Evolutionary conservation across 2,113 vertebrate species (phyloP).

Genomic region (Dascyllus trimaculatus): DNA sequence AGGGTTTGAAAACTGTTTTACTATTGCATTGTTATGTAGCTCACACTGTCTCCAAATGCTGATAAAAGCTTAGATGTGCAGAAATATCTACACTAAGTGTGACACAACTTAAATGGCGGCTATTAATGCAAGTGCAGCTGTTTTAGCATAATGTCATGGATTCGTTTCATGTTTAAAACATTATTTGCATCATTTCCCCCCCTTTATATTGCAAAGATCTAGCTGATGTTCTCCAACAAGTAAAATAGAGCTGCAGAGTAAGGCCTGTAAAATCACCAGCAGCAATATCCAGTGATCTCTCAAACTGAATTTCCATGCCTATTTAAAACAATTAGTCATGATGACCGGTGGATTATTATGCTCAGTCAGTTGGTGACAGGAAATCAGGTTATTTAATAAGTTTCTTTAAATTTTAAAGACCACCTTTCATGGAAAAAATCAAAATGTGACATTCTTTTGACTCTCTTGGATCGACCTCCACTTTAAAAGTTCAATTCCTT

Average conservation of each 20-base stretch:
- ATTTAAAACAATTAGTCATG: slow-evolving; percentile 21
- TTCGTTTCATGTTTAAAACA: not conserved
- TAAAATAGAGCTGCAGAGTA: not conserved
- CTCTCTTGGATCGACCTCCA: not conserved
- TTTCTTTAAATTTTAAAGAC: slow-evolving; percentile 4
- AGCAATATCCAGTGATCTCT: not conserved
- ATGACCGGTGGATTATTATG: slow-evolving; percentile 25
- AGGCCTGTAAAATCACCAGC: not conserved
- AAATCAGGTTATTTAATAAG: not conserved
- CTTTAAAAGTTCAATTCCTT: no score
- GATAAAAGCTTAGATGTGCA: slow-evolving; percentile 18
- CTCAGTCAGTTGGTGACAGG: slow-evolving; percentile 16
- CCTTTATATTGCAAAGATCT: slow-evolving; percentile 4
- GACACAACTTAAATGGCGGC: not conserved
- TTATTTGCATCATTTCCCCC: not conserved
- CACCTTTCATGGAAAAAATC: slow-evolving; percentile 13
- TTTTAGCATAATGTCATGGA: slow-evolving; percentile 5
- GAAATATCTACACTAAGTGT: slow-evolving; percentile 5
- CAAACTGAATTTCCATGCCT: not conserved
- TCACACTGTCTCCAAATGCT: slow-evolving; percentile 31
- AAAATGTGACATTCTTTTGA: not conserved
- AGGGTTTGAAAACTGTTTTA: slow-evolving; percentile 4
- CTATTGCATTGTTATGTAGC: slow-evolving; percentile 12
- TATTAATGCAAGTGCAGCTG: slow-evolving; percentile 19
- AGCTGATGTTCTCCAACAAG: slow-evolving; percentile 23